Base-by-base conservation (phyloP, 2,797 vertebrate species). In the Basileuterus tristriatus region DNA sequence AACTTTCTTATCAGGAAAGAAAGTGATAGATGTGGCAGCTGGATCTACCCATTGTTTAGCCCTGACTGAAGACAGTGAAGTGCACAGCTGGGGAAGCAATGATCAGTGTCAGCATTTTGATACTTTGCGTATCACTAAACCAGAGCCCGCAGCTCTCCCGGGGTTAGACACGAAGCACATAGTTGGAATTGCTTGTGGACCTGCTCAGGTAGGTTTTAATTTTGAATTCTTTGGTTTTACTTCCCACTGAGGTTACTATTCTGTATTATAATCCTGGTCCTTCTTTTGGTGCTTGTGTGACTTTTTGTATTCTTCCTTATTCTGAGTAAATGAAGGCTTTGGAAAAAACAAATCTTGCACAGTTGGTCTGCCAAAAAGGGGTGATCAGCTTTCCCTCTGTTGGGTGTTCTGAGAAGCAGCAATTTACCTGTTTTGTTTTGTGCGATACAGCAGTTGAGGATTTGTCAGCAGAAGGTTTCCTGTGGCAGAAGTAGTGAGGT, bases 21-120 rank as follows among this genome's bases (percentile, higher is more conserved):
- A 99, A 96, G 99, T 99, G 68, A 98, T 99, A 92, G 99, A 99
- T 83, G 97, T 99, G 68, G 99, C 99, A 21, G 99, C 99, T 83
- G 99, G 99, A 64, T 99, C 99, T 9, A 99, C 99, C 9, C 99
- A 99, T 96, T 99, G 99, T 96, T 97, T 99, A 56, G 99, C 99
- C 15, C 98, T 99, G 76, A 99, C 99, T 2, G 99, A 99, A 15
- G 99, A 99, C 18, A 99, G 99, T 4, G 99, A 99, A 96, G 99
- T 99, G 34, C 99, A 99, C 92, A 99, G 99, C 94, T 99, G 99
- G 99, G 99, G 99, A 43, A 99, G 99, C 98, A 99, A 99, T 29
- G 99, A 99, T 96, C 99, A 99, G 83, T 98, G 99, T 37, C 99
- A 99, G 94, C 99, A 99, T 98, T 99, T 99, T 90, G 99, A 99